These are phyloP conservation scores for Beaufortia kweichowensis DNA, from an alignment of 2,113 vertebrate genomes.

Conservation along the genomic window DNA sequence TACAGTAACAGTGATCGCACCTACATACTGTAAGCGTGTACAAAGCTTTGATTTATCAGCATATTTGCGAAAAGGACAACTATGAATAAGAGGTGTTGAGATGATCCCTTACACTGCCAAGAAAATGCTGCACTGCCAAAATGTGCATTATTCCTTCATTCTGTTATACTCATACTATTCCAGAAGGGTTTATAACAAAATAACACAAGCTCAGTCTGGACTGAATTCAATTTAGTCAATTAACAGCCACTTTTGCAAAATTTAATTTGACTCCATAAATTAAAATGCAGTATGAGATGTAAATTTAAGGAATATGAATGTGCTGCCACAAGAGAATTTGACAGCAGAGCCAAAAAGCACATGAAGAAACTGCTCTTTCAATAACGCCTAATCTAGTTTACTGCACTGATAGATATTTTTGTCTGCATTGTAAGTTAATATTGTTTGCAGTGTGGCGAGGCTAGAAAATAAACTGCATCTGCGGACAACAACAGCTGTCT, in stretches of 20 bases:
- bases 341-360: constrained; percentile 32
- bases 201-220: constrained; percentile 4
- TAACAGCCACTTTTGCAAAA: constrained; percentile 33
- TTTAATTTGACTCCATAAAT: constrained; percentile 35
- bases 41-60: constrained; percentile 37
- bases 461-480: not conserved
- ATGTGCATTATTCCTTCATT: constrained; percentile 9
- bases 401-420: not conserved
- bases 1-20: not conserved
- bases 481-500: not conserved
- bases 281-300: constrained; percentile 37
- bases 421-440: constrained; percentile 24
- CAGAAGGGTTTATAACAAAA: not conserved
- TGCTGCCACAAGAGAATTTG: constrained; percentile 14
- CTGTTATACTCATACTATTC: not conserved
- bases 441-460: constrained; percentile 8
- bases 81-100: constrained; percentile 24
- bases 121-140: constrained; percentile 24
- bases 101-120: constrained; percentile 15
- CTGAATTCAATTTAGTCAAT: constrained; percentile 44
- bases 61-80: constrained; percentile 23
- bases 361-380: constrained; percentile 14
- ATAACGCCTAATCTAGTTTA: constrained; percentile 24
- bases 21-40: not conserved
- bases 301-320: constrained; percentile 26